Base-by-base conservation (phyloP, 1,140 invertebrate genomes). In the Druon quercuslanigerum region DNA sequence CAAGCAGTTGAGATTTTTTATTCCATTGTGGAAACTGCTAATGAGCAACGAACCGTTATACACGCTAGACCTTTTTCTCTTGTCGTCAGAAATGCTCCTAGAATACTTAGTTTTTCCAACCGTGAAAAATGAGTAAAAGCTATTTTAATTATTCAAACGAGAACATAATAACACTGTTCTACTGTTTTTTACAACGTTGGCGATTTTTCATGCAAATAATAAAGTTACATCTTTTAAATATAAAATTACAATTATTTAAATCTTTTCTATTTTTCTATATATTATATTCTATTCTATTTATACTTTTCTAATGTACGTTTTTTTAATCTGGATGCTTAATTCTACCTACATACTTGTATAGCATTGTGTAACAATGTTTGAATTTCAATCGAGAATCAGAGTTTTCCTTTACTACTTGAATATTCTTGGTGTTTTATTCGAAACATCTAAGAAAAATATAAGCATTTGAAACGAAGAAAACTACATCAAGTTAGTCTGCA, bases 21-120 rank as follows among this genome's bases (percentile, higher is more conserved):
- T 66, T 66, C 20, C 52, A n/a, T 54, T 66, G 13, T n/a, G n/a
- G 40, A 66, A 66, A 66, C 60, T n/a, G 9, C 60, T n/a, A 66
- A 66, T 66, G 60, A 66, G 33, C 60, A 66, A 66, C 25, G 13
- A 66, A 66, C 60, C 40, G 20, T 66, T 66, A 40, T 66, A 40
- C 60, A n/a, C 33, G 60, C 20, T 12, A 40, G 25, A 40, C 60
- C 25, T n/a, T 66, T 66, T 66, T 40, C 33, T 33, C 60, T 66
- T 66, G 25, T 66, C 13, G 60, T 16, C 7, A 66, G n/a, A n/a
- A 66, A 66, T 46, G 33, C 11, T 8, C 25, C 33, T 46, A 40
- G 60, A 66, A 66, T 46, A 66, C 60, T 66, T 66, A 66, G 3
- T 33, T 66, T 46, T 66, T 66, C 4, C 33, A 40, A 66, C 33